Base-by-base conservation (phyloP, 1,140 invertebrate species). In the Teleogryllus occipitalis region DNA sequence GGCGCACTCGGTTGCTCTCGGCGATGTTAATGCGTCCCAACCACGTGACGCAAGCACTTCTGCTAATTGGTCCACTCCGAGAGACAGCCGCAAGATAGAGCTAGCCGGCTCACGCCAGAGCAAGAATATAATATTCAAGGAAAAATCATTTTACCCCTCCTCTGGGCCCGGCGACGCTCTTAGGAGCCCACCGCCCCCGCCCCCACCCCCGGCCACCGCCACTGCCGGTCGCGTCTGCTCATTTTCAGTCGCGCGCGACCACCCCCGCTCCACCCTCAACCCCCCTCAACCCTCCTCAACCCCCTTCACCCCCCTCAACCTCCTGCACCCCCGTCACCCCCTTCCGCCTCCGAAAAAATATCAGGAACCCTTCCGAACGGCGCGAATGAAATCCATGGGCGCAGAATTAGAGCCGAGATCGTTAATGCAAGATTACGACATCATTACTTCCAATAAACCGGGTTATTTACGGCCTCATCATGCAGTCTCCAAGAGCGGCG, bases 71-170 rank as follows among this genome's bases (percentile, higher is more conserved):
- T 65, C 54, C 54, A 65, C 54, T 65, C 54, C 10, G 54, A 18
- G 54, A 65, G 54, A 65, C 54, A 65, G 54, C 54, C 54, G 54
- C 54, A 65, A 65, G 54, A 65, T 65, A 65, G 54, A 65, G 54
- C 54, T 65, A 10, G 54, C 54, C 54, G 18, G 10, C 54, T 65
- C 54, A 65, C 54, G 54, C 54, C 54, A 65, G 54, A 65, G 54
- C 54, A 65, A 65, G 54, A 65, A 65, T 65, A 65, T 65, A 65
- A 65, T 65, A 65, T 65, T 65, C 54, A 65, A 65, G 54, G 54
- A 65, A 65, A 65, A 65, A 65, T 65, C 54, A 65, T 65, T 65
- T 65, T 65, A 65, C 54, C 54, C 54, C 54, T 65, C 54, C 54
- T 10, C 54, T 65, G 54, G 10, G 10, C 10, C 54, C 10, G 54